Evolutionary conservation across 2,888 invertebrate genomes (phyloP).

Genomic region (Nomada lathburiana): DNA sequence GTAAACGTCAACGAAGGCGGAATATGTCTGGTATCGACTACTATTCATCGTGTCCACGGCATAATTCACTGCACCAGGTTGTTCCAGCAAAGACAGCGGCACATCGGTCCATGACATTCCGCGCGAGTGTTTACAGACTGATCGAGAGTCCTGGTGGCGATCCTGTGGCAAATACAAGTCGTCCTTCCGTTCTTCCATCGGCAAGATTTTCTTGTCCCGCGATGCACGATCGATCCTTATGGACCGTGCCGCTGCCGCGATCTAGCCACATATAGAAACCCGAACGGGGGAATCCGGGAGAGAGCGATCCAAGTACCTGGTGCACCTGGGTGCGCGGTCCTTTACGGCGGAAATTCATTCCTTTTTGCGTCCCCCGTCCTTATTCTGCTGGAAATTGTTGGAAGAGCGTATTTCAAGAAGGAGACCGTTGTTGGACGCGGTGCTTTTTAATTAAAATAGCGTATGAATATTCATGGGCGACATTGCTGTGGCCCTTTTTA

Average conservation of each 20-base stretch:
- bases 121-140: slow-evolving; percentile 59
- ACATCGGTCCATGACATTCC: slow-evolving; percentile 50
- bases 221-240: slow-evolving; percentile 56
- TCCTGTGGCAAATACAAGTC: slow-evolving; percentile 61
- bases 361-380: background rate
- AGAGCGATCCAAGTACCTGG: slow-evolving; percentile 26
- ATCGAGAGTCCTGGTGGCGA: slow-evolving; percentile 41
- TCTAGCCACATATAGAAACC: slow-evolving; percentile 55
- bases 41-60: slow-evolving; percentile 43
- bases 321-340: slow-evolving; percentile 48
- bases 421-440: no score
- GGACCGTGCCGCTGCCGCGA: slow-evolving; percentile 27
- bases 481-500: no score
- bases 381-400: background rate
- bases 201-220: slow-evolving; percentile 49
- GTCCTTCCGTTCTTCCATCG: slow-evolving; percentile 59
- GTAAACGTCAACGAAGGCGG: slow-evolving; percentile 17
- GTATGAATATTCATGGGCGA: no score
- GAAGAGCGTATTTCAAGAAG: no score
- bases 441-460: no score
- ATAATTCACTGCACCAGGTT: slow-evolving; percentile 53
- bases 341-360: slow-evolving; percentile 35
- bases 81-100: slow-evolving; percentile 32
- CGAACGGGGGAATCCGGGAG: slow-evolving; percentile 40
- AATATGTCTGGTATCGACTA: slow-evolving; percentile 39